Evolutionary conservation across 2,888 invertebrate genomes (phyloP), one percentile per base, ranked within the genome.

Genomic region (Taphrorychus bicolor): DNA sequence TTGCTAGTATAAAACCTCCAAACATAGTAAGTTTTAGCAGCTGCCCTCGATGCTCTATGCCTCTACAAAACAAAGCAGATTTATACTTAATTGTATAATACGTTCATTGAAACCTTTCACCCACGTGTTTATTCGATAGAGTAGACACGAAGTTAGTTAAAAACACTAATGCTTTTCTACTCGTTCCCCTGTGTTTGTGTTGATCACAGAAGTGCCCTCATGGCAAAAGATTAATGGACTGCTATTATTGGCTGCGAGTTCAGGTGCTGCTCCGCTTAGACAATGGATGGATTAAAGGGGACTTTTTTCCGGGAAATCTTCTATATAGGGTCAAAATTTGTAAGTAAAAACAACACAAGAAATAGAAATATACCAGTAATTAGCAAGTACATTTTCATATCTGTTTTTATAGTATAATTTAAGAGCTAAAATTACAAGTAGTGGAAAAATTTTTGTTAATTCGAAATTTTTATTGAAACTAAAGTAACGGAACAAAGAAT

Each of bases 161-260:
- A 59, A 66, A 60, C 66, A 66, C 56, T 66, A 66, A 66, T 67
- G 62, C 58, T 51, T 59, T 67, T 62, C 52, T 57, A 18, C 53
- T 40, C 40, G 32, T 49, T 45, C 45, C 54, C 59, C 51, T 54
- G 45, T 67, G 62, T 62, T 67, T 67, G 67, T 67, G 67, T 62
- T 61, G 61, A 67, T 66, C 66, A 53, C 66, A 62, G 59, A 68
- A 68, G 68, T 51, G 63, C 68, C 68, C 68, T 68, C 60, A 58
- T 59, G 54, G 56, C 52, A 18, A 59, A 69, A 69, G 69, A 69
- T 64, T 69, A 69, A 69, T 69, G 64, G 63, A 60, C 59, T 64
- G 45, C 69, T 60, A 69, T 69, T 69, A 69, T 69, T 69, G 64
- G 69, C 67, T 64, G 40, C 56, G 60, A 59, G 69, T 69, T 60